Evolutionary conservation across 2,797 vertebrate species (phyloP).

Genomic region (Anolis apletophallus): DNA sequence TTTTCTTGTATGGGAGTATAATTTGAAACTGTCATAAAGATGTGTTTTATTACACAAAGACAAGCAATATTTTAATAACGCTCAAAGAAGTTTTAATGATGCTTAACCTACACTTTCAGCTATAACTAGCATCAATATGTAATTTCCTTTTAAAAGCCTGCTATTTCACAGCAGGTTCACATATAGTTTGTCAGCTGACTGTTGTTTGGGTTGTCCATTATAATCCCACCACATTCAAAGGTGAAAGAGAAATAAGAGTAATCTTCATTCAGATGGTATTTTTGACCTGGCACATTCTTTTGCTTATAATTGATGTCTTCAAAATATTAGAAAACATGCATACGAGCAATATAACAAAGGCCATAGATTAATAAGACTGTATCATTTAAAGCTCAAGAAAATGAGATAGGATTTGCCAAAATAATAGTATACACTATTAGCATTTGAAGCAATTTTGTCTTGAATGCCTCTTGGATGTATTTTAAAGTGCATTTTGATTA

Average conservation of each 20-base stretch:
- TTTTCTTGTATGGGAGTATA: conserved; percentile 71
- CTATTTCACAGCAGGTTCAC: conserved; percentile 78
- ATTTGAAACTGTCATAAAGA: conserved; percentile 76
- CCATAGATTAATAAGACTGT: conserved; percentile 18
- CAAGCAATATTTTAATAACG: conserved; percentile 72
- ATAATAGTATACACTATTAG: neutral
- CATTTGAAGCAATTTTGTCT: neutral
- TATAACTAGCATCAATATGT: conserved; percentile 62
- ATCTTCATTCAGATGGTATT: conserved; percentile 65
- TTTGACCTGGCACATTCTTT: conserved; percentile 59
- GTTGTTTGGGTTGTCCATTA: conserved; percentile 67
- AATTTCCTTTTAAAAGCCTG: conserved; percentile 76
- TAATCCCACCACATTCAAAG: conserved; percentile 71
- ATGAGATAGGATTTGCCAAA: conserved; percentile 11
- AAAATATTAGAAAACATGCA: conserved; percentile 25
- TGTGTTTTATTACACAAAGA: conserved; percentile 72
- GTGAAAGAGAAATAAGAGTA: conserved; percentile 67
- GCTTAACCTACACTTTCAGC: conserved; percentile 74
- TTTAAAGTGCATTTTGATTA: neutral
- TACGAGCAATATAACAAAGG: conserved; percentile 36
- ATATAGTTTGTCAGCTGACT: conserved; percentile 72
- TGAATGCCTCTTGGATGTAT: neutral
- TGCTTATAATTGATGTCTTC: conserved; percentile 41
- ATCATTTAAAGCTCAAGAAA: conserved; percentile 7
- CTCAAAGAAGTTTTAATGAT: conserved; percentile 78